Evolutionary conservation across 2,888 invertebrate species (phyloP).

Genomic region (Trichogramma evanescens): DNA sequence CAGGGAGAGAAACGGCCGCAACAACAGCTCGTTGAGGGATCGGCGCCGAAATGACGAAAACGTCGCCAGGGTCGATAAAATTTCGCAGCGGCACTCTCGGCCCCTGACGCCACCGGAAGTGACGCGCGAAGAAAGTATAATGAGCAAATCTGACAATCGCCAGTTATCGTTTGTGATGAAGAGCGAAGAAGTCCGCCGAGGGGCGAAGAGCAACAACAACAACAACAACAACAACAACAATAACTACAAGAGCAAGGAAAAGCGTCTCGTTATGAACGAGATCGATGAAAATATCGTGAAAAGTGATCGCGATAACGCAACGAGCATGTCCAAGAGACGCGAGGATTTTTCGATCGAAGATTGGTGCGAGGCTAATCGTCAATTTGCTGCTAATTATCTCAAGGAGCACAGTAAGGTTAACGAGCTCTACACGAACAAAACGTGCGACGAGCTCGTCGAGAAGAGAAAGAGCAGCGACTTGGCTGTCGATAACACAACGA

Average conservation of each 20-base stretch:
- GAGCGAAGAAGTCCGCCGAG: no score
- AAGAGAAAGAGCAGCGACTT: not conserved
- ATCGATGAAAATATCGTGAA: not conserved
- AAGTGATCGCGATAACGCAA: not conserved
- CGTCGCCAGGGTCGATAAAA: conserved; percentile 10
- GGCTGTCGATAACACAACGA: not conserved
- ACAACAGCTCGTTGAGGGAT: not conserved
- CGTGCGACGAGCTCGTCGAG: conserved; percentile 18
- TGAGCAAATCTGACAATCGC: not conserved
- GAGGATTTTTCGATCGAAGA: conserved; percentile 26
- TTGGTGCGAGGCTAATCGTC: conserved; percentile 34
- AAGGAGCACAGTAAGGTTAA: conserved; percentile 29
- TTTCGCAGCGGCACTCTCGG: conserved; percentile 34
- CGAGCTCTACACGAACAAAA: conserved; percentile 16
- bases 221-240: no score
- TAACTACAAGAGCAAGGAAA: no score
- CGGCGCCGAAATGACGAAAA: not conserved
- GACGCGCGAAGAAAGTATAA: not conserved
- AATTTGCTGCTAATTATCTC: conserved; percentile 31
- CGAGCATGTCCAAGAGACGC: not conserved
- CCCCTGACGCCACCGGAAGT: conserved; percentile 36
- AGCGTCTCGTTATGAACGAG: not conserved
- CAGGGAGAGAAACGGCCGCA: not conserved
- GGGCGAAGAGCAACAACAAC: no score
- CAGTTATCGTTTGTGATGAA: no score